Evolutionary conservation across 1,140 invertebrate genomes (phyloP).

Genomic region (Oreohelix idahoensis): DNA sequence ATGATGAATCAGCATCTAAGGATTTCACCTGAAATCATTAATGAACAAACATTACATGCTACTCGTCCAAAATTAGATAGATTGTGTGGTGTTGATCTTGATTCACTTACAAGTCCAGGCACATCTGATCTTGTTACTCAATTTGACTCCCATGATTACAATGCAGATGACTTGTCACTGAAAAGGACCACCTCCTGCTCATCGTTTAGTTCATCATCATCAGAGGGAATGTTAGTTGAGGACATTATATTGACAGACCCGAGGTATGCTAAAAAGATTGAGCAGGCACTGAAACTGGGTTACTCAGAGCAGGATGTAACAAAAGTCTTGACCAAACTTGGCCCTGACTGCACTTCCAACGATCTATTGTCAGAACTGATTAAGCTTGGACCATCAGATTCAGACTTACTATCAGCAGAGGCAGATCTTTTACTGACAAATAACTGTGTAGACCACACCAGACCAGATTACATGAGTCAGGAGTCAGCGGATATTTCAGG

Average conservation of each 20-base stretch:
- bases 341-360: constrained; percentile 81
- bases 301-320: constrained; percentile 90
- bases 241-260: constrained; percentile 35
- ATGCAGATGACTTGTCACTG: not conserved
- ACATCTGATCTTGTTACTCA: not conserved
- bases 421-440: not conserved
- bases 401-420: not conserved
- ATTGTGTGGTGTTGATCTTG: not conserved
- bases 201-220: not conserved
- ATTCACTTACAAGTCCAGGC: not conserved
- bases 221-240: constrained; percentile 13
- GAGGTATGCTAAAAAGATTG: constrained; percentile 76
- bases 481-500: not conserved
- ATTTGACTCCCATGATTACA: not conserved
- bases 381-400: constrained; percentile 67
- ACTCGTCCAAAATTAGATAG: not conserved
- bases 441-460: not conserved
- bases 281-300: constrained; percentile 90
- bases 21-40: not conserved
- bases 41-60: not conserved
- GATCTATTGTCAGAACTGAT: constrained; percentile 85
- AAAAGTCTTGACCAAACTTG: constrained; percentile 86
- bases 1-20: not conserved
- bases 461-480: not conserved
- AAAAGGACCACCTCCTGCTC: not conserved